These are phyloP conservation scores for Syrphus vitripennis DNA, from an alignment of 2,888 invertebrate genomes.

Conservation along the genomic window DNA sequence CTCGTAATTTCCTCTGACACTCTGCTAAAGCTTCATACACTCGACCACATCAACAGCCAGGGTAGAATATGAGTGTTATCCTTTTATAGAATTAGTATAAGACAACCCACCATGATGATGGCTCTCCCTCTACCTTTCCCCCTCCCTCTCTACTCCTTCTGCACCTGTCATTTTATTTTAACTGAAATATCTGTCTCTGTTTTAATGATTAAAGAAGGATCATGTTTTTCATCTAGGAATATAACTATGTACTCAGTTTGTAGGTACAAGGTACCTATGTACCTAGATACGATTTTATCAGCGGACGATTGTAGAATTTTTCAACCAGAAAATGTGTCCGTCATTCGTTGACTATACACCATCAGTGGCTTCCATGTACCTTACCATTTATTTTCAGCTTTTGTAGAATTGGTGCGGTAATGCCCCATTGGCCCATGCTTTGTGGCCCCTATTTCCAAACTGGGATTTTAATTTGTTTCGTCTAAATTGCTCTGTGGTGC, in stretches of 20 bases:
- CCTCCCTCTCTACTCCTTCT: background rate
- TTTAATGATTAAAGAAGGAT: conserved; percentile 54
- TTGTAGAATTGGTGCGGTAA: conserved; percentile 17
- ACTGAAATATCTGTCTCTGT: conserved; percentile 51
- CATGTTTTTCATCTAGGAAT: conserved; percentile 2
- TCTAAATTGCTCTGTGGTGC: conserved; percentile 9
- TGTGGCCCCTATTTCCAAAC: too few species aligned
- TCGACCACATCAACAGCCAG: background rate
- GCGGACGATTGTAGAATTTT: conserved; percentile 55
- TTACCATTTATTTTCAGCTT: conserved; percentile 42
- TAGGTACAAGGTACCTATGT: too few species aligned
- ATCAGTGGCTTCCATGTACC: background rate
- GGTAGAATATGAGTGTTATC: conserved; percentile 46
- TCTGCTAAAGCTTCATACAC: conserved; percentile 1
- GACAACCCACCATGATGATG: background rate
- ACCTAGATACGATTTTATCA: background rate
- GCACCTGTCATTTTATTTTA: background rate
- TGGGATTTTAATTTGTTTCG: conserved; percentile 23
- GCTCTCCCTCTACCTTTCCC: background rate
- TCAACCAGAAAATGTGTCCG: conserved; percentile 55
- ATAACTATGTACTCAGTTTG: too few species aligned
- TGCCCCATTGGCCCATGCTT: background rate
- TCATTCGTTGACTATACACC: conserved; percentile 3
- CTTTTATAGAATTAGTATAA: conserved; percentile 46
- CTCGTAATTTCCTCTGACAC: conserved; percentile 46